Evolutionary conservation across 2,113 vertebrate species (phyloP).

Genomic region (Corythornis vintsioides): DNA sequence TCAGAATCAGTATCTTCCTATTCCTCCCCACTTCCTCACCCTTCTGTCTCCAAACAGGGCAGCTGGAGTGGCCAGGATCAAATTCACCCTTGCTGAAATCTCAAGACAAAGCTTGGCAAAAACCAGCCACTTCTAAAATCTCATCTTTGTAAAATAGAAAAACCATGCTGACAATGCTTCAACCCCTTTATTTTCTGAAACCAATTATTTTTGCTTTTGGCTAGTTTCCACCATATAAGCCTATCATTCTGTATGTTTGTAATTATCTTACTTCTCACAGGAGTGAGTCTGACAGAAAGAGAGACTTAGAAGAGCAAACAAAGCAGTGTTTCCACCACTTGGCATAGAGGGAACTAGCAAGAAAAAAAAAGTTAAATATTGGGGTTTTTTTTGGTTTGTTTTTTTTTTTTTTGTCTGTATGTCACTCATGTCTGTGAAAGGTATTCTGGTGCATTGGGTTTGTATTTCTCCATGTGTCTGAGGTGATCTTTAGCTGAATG

Average conservation of each 20-base stretch:
- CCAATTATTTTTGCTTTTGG: not conserved
- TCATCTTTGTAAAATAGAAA: not conserved
- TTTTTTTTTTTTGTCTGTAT: not conserved
- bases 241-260: not conserved
- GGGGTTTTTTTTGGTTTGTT: not conserved
- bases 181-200: not conserved
- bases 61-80: fast-evolving
- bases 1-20: fast-evolving
- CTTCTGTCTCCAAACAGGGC: not conserved
- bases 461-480: not conserved
- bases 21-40: not conserved
- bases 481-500: not conserved
- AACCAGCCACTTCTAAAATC: not conserved
- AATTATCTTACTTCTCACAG: not conserved
- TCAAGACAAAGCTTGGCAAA: not conserved
- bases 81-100: not conserved
- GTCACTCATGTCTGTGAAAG: not conserved
- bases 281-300: not conserved
- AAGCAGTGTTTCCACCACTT: not conserved
- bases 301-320: not conserved
- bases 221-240: not conserved
- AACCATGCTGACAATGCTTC: not conserved
- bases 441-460: not conserved
- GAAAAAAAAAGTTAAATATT: not conserved
- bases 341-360: not conserved